These are phyloP conservation scores for Oxytorus armatus DNA, from an alignment of 2,888 invertebrate species.

Conservation along the genomic window DNA sequence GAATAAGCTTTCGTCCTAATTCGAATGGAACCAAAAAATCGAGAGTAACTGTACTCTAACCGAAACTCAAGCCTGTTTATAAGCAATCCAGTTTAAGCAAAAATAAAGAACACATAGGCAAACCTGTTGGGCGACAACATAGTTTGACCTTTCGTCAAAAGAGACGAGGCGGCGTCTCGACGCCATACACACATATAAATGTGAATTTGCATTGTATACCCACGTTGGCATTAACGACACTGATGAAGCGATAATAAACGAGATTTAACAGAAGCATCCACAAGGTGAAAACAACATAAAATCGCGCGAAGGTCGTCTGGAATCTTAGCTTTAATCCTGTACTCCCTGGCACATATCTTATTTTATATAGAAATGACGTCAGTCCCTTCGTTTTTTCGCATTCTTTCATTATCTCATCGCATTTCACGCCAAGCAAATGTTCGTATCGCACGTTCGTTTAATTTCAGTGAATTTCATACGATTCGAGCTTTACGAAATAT, in stretches of 20 bases:
- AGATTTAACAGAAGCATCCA: constrained; percentile 31
- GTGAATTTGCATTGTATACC: constrained; percentile 6
- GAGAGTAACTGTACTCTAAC: too few relatives aligned
- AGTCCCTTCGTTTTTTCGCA: constrained; percentile 1
- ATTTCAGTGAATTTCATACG: background rate
- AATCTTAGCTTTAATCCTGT: constrained; percentile 5
- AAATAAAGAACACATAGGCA: too few relatives aligned
- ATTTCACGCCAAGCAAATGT: background rate
- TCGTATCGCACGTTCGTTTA: background rate
- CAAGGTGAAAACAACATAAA: constrained; percentile 22
- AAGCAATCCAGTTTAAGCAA: too few relatives aligned
- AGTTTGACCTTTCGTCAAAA: too few relatives aligned
- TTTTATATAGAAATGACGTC: constrained; percentile 39
- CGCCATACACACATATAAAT: background rate
- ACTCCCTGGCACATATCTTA: background rate
- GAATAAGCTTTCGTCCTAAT: too few relatives aligned
- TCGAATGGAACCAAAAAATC: too few relatives aligned
- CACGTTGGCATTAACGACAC: constrained; percentile 24
- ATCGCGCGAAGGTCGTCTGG: constrained; percentile 35
- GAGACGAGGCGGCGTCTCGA: too few relatives aligned
- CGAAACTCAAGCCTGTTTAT: too few relatives aligned
- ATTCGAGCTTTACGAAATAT: background rate
- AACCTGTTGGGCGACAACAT: too few relatives aligned
- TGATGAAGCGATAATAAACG: constrained; percentile 39
- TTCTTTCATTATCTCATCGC: background rate